Percentiles rank a stretch among this genome's conserved stretches.
Evolutionary conservation across 2,888 invertebrate species (phyloP).

Genomic region (Erpobdella octoculata): DNA sequence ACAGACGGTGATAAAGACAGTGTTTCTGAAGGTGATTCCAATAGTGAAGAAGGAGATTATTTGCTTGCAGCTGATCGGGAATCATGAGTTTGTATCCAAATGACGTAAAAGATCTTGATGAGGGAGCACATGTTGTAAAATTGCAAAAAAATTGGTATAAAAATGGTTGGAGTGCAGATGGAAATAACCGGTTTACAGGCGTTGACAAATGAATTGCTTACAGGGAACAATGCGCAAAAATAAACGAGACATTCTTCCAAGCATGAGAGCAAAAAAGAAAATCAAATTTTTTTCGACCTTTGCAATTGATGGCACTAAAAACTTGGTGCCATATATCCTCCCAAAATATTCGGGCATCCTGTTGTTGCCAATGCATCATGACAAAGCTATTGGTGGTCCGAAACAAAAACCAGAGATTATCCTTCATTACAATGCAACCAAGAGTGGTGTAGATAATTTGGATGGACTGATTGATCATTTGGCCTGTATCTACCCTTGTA

Average conservation of each 20-base stretch:
- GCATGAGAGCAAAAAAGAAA: not conserved
- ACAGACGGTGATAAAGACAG: no score
- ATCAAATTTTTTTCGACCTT: slow-evolving; percentile 26
- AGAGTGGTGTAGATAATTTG: slow-evolving; percentile 35
- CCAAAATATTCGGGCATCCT: slow-evolving; percentile 17
- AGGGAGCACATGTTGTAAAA: slow-evolving; percentile 18
- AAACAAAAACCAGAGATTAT: slow-evolving; percentile 35
- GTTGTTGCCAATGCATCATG: slow-evolving; percentile 29
- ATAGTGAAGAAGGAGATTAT: no score
- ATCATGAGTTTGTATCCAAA: no score
- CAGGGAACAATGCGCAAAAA: slow-evolving; percentile 24
- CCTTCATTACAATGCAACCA: slow-evolving; percentile 32
- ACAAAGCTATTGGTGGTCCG: slow-evolving; percentile 8
- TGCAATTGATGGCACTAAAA: slow-evolving; percentile 20
- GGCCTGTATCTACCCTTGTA: slow-evolving; percentile 28
- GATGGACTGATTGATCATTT: slow-evolving; percentile 26
- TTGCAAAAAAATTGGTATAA: slow-evolving; percentile 3
- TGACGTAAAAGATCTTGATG: not conserved
- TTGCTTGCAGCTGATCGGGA: no score
- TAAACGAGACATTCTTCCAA: slow-evolving; percentile 25
- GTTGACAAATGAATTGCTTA: slow-evolving; percentile 12
- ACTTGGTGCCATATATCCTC: slow-evolving; percentile 14
- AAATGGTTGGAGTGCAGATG: slow-evolving; percentile 20
- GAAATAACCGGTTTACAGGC: slow-evolving; percentile 22
- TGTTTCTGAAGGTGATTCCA: no score